Conservation (phyloP, 1,140 invertebrate species). For the Micrasema longulum region DNA sequence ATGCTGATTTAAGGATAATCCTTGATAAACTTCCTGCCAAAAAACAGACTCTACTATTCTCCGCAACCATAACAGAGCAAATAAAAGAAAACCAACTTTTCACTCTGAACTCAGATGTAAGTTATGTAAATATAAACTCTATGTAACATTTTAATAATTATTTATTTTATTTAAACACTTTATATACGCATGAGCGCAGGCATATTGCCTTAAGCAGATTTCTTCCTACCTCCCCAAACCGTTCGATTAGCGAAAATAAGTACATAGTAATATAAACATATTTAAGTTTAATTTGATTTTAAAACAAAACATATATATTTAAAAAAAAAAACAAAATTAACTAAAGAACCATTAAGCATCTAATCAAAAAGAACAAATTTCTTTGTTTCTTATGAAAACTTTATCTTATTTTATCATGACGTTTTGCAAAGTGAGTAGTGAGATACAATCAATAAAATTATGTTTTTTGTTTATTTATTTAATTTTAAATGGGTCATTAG, state of each 20-base stretch:
- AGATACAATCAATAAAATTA: no score
- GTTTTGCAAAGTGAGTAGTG: no score
- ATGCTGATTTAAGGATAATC: conserved; percentile 86
- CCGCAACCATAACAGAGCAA: conserved; percentile 93
- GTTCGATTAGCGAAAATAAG: not conserved
- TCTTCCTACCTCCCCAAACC: no score
- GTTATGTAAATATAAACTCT: not conserved
- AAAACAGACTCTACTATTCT: conserved; percentile 91
- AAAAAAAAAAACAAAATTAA: not conserved
- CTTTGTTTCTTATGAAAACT: no score
- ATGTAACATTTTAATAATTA: not conserved
- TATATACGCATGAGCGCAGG: not conserved
- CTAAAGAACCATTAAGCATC: no score
- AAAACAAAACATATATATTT: not conserved
- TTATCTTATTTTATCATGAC: no score
- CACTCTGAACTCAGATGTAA: conserved; percentile 62
- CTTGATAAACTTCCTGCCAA: conserved; percentile 83
- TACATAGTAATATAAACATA: not conserved
- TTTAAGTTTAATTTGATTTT: not conserved
- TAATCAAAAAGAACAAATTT: no score
- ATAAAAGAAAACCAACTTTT: conserved; percentile 66
- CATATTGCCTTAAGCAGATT: no score
- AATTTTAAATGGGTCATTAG: no score
- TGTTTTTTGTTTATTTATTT: no score
- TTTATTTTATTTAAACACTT: not conserved